Evolutionary conservation across 2,888 invertebrate genomes (phyloP).

Genomic region (Gari tellinella): DNA sequence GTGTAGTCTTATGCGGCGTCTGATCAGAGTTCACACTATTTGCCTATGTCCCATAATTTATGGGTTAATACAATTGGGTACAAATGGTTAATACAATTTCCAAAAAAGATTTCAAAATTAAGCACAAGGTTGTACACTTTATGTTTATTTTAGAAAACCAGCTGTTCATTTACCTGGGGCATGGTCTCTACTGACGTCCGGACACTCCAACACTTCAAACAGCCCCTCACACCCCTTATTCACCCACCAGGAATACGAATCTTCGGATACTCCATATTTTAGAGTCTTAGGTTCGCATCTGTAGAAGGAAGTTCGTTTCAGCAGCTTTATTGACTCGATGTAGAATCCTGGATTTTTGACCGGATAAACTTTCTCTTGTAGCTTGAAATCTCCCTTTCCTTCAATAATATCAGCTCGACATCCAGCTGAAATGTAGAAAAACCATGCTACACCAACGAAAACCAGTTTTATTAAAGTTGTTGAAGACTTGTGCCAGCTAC

Average conservation of each 20-base stretch:
- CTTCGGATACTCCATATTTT: constrained; percentile 55
- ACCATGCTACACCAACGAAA: too few relatives aligned
- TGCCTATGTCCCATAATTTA: too few relatives aligned
- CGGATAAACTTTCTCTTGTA: constrained; percentile 39
- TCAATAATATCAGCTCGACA: constrained; percentile 37
- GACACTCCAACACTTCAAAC: constrained; percentile 62
- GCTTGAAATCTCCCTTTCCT: constrained; percentile 48
- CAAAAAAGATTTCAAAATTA: too few relatives aligned
- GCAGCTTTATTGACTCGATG: constrained; percentile 44
- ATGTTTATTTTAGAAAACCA: too few relatives aligned
- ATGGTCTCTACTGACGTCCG: constrained; percentile 9
- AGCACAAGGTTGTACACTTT: too few relatives aligned
- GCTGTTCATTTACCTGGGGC: constrained; percentile 8
- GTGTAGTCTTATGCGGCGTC: too few relatives aligned
- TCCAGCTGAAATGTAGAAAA: constrained; percentile 23
- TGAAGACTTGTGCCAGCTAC: too few relatives aligned
- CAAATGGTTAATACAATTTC: too few relatives aligned
- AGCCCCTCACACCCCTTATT: constrained; percentile 67
- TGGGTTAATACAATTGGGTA: too few relatives aligned
- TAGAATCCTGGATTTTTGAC: constrained; percentile 34
- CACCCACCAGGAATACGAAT: constrained; percentile 68
- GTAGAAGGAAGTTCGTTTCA: constrained; percentile 63
- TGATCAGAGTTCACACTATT: too few relatives aligned
- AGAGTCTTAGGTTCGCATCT: constrained; percentile 55
- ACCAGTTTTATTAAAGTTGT: too few relatives aligned